Evolutionary conservation across 2,113 vertebrate species (phyloP).

Genomic region (Physeter macrocephalus): DNA sequence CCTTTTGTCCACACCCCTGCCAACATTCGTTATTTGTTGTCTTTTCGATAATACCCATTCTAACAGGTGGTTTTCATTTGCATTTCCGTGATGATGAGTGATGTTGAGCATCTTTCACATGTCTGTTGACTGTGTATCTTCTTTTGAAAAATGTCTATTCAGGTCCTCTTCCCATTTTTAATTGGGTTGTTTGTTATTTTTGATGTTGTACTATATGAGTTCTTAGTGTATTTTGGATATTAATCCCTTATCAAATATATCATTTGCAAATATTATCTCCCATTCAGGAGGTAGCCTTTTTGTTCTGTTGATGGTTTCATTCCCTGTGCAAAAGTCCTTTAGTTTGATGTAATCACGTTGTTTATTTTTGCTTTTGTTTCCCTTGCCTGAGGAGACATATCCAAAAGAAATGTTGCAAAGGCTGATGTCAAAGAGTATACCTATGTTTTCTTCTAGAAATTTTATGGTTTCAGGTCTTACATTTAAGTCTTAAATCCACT

Average conservation of each 20-base stretch:
- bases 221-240: neutral
- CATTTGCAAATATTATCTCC: neutral
- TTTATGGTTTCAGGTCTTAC: neutral
- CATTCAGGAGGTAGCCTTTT: neutral
- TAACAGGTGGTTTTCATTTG: neutral
- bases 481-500: neutral
- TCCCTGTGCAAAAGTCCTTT: neutral
- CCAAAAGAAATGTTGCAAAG: neutral
- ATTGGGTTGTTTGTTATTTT: neutral
- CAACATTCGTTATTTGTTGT: neutral
- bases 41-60: neutral
- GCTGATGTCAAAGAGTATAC: neutral
- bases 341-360: neutral
- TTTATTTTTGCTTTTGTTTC: neutral
- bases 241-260: neutral
- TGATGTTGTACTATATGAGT: neutral
- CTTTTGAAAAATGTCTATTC: neutral
- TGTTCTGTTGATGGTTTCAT: neutral
- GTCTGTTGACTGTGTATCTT: neutral
- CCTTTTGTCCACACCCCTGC: neutral
- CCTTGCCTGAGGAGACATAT: neutral
- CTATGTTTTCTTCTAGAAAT: neutral
- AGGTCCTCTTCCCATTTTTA: neutral
- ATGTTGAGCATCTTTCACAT: neutral
- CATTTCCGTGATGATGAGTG: neutral